Evolutionary conservation across 2,888 invertebrate genomes (phyloP).

Genomic region (Scaptomyza polygonia): DNA sequence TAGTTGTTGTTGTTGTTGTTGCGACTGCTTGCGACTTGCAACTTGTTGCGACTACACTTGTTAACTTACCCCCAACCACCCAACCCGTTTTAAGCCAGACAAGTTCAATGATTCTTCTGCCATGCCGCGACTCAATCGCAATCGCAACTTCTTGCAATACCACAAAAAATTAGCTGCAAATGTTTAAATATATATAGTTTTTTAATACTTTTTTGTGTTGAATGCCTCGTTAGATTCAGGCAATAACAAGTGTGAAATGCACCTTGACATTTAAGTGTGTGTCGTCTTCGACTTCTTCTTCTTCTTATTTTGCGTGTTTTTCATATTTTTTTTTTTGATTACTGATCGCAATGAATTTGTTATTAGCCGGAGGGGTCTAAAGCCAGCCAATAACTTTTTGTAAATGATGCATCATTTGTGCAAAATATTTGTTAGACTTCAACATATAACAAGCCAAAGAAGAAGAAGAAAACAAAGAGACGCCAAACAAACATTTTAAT

Average conservation of each 20-base stretch:
- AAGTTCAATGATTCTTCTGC: slow-evolving; percentile 73
- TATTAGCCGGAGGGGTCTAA: slow-evolving; percentile 31
- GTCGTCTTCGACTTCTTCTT: slow-evolving; percentile 23
- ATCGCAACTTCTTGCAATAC: slow-evolving; percentile 35
- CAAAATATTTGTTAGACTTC: slow-evolving; percentile 27
- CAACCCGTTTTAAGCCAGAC: slow-evolving; percentile 42
- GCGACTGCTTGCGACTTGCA: slow-evolving; percentile 44
- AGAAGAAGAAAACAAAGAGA: background rate
- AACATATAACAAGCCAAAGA: background rate
- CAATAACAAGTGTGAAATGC: slow-evolving; percentile 68
- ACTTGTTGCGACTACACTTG: slow-evolving; percentile 3
- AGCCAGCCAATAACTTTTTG: slow-evolving; percentile 52
- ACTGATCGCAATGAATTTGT: slow-evolving; percentile 63
- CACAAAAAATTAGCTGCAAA: slow-evolving; percentile 65
- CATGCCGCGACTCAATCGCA: slow-evolving; percentile 49
- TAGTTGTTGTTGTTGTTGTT: slow-evolving; percentile 11
- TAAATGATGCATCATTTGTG: slow-evolving; percentile 52
- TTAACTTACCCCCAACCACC: background rate
- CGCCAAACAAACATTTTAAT: slow-evolving; percentile 29
- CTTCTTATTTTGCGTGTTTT: slow-evolving; percentile 6
- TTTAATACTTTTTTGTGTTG: slow-evolving; percentile 10
- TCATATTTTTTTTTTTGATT: slow-evolving; percentile 50
- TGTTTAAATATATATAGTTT: slow-evolving; percentile 49
- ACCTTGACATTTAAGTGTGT: slow-evolving; percentile 70
- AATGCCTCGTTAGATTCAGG: slow-evolving; percentile 11